phyloP scores from a whole-genome alignment of 2,113 vertebrate species.

The Numida meleagris region DNA sequence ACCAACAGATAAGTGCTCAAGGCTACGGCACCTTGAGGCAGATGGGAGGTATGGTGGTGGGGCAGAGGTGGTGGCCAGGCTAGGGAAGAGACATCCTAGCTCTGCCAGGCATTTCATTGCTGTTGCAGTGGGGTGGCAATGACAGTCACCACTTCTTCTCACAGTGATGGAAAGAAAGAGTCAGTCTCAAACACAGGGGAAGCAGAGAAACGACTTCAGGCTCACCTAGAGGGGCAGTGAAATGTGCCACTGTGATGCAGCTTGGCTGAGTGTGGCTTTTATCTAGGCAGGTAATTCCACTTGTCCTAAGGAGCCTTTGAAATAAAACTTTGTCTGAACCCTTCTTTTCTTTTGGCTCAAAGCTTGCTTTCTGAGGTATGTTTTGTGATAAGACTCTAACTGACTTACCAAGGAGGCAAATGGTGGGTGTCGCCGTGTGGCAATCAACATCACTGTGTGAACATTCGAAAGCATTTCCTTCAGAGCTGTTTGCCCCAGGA shows the following conservation, averaged over 20 bases:
- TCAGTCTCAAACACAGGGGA: background rate
- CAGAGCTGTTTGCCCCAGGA: too few relatives aligned
- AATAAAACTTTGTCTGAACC: background rate
- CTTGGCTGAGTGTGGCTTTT: background rate
- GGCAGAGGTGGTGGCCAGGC: background rate
- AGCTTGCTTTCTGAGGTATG: too few relatives aligned
- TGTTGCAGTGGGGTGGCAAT: background rate
- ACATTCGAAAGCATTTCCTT: too few relatives aligned
- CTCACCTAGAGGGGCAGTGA: background rate
- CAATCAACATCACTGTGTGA: too few relatives aligned
- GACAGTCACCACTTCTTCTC: background rate
- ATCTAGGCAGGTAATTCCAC: background rate
- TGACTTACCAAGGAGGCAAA: too few relatives aligned
- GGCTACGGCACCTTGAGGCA: background rate
- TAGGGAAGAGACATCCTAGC: background rate
- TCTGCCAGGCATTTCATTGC: background rate
- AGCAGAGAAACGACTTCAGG: background rate
- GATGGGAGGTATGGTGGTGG: background rate
- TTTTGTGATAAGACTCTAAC: too few relatives aligned
- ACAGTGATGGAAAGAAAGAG: background rate
- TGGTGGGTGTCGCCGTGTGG: too few relatives aligned
- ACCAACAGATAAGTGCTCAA: background rate
- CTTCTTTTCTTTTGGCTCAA: too few relatives aligned
- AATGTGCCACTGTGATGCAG: rapidly evolving
- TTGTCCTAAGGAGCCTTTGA: background rate